These are phyloP conservation scores for Diuraphis noxia DNA, from an alignment of 1,140 invertebrate species.

Conservation along the genomic window DNA sequence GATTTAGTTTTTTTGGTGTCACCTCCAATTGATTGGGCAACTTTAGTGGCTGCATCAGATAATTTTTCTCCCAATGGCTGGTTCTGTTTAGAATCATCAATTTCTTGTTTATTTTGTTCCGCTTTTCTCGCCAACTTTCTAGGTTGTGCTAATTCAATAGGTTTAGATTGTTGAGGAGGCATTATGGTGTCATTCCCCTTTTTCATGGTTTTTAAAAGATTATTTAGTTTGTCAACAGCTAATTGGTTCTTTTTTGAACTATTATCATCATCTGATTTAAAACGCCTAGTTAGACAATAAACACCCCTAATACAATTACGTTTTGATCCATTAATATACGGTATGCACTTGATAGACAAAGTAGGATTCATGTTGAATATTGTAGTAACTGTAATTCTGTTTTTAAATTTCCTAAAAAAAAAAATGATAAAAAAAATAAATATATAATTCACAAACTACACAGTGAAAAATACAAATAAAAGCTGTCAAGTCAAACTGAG, in stretches of 20 bases:
- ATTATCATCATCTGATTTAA: slow-evolving; percentile 35
- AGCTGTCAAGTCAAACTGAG: not conserved
- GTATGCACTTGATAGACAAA: not conserved
- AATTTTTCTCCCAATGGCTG: slow-evolving; percentile 58
- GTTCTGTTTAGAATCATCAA: not conserved
- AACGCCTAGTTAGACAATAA: slow-evolving; percentile 14
- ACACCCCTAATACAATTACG: not conserved
- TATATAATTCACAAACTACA: not conserved
- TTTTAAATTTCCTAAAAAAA: not conserved
- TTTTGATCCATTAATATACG: not conserved
- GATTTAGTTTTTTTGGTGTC: slow-evolving; percentile 72
- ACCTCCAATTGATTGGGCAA: slow-evolving; percentile 69
- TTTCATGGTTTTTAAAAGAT: slow-evolving; percentile 36
- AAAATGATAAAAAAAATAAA: not conserved
- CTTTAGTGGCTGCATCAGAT: slow-evolving; percentile 68
- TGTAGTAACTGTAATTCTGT: not conserved
- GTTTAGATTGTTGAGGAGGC: not conserved
- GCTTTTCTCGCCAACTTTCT: slow-evolving; percentile 41
- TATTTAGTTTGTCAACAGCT: slow-evolving; percentile 45
- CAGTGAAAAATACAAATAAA: not conserved
- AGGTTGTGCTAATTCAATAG: slow-evolving; percentile 40
- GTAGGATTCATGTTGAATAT: not conserved
- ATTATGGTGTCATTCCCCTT: slow-evolving; percentile 2
- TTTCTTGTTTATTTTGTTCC: not conserved
- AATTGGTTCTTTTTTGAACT: slow-evolving; percentile 16